These are phyloP conservation scores for Sternotherus odoratus DNA, from an alignment of 2,797 vertebrate species.

Conservation along the genomic window DNA sequence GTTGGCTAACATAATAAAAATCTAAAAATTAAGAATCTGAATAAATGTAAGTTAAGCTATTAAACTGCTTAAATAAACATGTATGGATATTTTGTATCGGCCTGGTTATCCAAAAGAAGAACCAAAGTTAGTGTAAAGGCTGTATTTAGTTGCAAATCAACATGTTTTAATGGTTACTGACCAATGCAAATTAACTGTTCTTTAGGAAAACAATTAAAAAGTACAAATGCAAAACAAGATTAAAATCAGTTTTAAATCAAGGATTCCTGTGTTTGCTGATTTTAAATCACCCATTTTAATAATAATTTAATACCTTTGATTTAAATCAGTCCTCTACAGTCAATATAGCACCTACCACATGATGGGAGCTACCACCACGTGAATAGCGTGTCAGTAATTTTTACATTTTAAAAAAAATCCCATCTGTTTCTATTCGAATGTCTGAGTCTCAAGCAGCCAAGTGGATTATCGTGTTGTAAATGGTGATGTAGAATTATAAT, in stretches of 20 bases:
- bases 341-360: background rate
- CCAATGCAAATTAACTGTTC: background rate
- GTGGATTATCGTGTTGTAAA: background rate
- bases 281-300: no score
- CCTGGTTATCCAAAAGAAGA: background rate
- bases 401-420: background rate
- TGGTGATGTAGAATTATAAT: background rate
- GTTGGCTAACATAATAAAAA: background rate
- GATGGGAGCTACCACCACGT: background rate
- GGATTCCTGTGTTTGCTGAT: background rate
- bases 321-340: background rate
- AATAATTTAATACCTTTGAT: no score
- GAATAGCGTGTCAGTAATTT: background rate
- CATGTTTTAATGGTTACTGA: background rate
- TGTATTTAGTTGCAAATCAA: background rate
- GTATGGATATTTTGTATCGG: background rate
- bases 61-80: background rate
- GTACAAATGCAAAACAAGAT: background rate
- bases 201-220: background rate
- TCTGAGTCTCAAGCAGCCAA: background rate
- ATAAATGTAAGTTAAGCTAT: background rate
- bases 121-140: background rate
- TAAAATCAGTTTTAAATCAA: background rate
- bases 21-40: background rate
- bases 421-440: background rate